Conservation (phyloP, 2,113 vertebrate species). For the Myrmophylax atrothorax region DNA sequence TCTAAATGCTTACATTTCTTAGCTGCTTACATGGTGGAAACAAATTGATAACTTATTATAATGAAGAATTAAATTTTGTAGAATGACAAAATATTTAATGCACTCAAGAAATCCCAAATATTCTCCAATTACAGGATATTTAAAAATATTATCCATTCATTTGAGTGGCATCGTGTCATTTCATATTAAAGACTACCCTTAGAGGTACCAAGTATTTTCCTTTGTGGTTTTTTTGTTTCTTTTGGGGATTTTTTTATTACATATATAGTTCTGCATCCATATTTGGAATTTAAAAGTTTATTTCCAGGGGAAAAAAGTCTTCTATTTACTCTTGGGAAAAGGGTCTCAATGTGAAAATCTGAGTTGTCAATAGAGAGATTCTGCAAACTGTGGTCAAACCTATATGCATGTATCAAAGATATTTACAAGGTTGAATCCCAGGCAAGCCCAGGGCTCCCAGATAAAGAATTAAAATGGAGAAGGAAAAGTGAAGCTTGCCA, state of each 20-base stretch:
- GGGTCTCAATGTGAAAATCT: not conserved
- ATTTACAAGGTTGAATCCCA: not conserved
- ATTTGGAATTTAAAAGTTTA: not conserved
- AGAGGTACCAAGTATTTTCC: not conserved
- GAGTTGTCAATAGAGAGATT: not conserved
- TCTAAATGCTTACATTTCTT: slow-evolving; percentile 68
- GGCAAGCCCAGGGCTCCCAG: not conserved
- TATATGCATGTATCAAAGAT: not conserved
- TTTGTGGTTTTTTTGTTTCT: not conserved
- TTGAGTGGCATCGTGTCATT: not conserved
- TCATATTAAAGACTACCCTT: not conserved
- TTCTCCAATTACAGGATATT: slow-evolving; percentile 27
- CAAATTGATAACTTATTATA: slow-evolving; percentile 57
- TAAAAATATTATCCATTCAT: not conserved
- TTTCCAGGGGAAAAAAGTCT: not conserved
- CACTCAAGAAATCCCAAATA: slow-evolving; percentile 22
- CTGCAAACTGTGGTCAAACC: not conserved
- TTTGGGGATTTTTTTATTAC: not conserved
- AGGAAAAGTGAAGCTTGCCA: not conserved
- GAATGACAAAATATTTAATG: slow-evolving; percentile 67
- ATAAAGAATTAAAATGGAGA: not conserved
- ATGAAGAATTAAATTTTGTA: slow-evolving; percentile 58
- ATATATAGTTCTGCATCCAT: not conserved
- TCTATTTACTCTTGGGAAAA: not conserved
- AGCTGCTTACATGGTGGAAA: slow-evolving; percentile 67